A percentile compares a stretch with the other conserved stretches of the same genome.
Evolutionary conservation across 2,888 invertebrate genomes (phyloP).

Genomic region (Temnothorax unifasciatus): DNA sequence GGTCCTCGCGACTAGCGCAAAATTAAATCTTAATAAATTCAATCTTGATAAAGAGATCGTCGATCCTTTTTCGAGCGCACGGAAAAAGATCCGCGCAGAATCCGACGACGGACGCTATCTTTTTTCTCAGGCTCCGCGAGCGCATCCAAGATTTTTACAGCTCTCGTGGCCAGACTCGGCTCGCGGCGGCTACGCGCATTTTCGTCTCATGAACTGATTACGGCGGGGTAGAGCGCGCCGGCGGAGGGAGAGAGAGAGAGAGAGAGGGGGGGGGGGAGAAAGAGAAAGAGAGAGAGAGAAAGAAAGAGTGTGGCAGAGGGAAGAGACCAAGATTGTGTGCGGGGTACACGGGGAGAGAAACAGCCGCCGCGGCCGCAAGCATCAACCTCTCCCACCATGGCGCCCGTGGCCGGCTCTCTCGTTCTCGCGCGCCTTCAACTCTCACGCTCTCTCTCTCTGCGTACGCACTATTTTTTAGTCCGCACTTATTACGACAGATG

Average conservation of each 20-base stretch:
- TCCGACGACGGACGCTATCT: neutral
- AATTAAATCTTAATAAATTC: neutral
- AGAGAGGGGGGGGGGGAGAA: constrained; percentile 34
- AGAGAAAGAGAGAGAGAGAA: constrained; percentile 14
- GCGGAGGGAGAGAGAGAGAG: constrained; percentile 53
- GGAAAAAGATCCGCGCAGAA: neutral
- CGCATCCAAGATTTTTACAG: constrained; percentile 39
- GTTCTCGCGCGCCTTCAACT: constrained; percentile 68
- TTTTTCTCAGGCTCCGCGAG: neutral
- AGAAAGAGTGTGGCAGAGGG: constrained; percentile 66
- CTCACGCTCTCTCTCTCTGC: constrained; percentile 75
- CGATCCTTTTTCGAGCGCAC: no score
- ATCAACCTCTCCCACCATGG: constrained; percentile 75
- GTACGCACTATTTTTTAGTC: constrained; percentile 90
- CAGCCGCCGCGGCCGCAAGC: constrained; percentile 73
- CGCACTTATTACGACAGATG: constrained; percentile 90
- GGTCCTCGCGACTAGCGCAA: neutral
- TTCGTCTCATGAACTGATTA: constrained; percentile 85
- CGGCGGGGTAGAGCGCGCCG: constrained; percentile 78
- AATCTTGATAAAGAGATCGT: neutral
- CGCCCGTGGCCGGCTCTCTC: constrained; percentile 61
- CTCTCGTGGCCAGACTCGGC: constrained; percentile 15
- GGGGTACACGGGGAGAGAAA: constrained; percentile 61
- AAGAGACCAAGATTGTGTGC: constrained; percentile 63
- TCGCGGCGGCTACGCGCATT: constrained; percentile 87